Evolutionary conservation across 2,888 invertebrate genomes (phyloP).

Genomic region (Andrena marginata): DNA sequence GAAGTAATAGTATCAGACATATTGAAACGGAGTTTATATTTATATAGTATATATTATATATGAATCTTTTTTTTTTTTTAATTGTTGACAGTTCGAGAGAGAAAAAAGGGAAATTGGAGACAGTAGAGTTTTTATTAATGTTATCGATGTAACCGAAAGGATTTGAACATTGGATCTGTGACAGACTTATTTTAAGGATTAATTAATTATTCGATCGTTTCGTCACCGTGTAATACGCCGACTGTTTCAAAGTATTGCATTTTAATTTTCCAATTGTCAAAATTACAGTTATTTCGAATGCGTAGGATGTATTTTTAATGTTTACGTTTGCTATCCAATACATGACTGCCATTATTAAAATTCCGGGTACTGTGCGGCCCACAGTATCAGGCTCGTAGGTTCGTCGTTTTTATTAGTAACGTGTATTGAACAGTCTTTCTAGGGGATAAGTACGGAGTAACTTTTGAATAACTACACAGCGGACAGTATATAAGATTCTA

Average conservation of each 20-base stretch:
- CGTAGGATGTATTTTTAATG: conserved; percentile 33
- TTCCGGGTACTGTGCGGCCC: conserved; percentile 37
- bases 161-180: conserved; percentile 22
- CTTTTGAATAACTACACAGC: conserved; percentile 38
- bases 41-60: conserved; percentile 26
- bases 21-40: conserved; percentile 49
- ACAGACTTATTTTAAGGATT: conserved; percentile 22
- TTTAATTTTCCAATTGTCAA: conserved; percentile 29
- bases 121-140: conserved; percentile 10
- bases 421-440: conserved; percentile 40
- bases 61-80: conserved; percentile 41
- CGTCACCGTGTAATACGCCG: conserved; percentile 16
- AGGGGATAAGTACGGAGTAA: conserved; percentile 52
- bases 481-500: conserved; percentile 54
- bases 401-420: conserved; percentile 50
- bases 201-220: conserved; percentile 18
- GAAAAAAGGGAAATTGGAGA: conserved; percentile 6
- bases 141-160: conserved; percentile 1
- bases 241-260: conserved; percentile 54
- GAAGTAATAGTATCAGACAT: conserved; percentile 45
- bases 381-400: conserved; percentile 46
- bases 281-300: conserved; percentile 28
- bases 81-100: conserved; percentile 22
- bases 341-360: conserved; percentile 68
- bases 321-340: conserved; percentile 52